Evolutionary conservation across 2,113 vertebrate genomes (phyloP), one percentile per base, ranked within the genome.

Genomic region (Mobula birostris): DNA sequence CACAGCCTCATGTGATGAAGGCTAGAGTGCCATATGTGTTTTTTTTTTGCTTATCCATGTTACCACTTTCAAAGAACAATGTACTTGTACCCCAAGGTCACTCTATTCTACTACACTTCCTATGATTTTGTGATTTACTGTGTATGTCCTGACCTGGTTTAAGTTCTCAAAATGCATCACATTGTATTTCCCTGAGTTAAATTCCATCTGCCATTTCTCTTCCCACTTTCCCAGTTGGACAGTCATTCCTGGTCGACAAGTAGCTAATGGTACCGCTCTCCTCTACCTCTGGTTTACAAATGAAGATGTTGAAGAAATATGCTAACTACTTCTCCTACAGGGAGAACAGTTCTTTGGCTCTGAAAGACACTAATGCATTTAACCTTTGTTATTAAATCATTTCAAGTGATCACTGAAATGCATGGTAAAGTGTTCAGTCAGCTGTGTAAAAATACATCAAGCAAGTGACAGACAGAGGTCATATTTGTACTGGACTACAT

Each of bases 351-450:
- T 90, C 29, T 90, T 32, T 32, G 61, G 61, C 29, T 66, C 29
- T 90, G 85, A 90, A 90, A 61, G 61, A 66, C 85, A 66, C 58
- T 66, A 66, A 5, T 32, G 85, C 61, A 90, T 68, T 90, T 90
- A 90, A 90, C 85, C 61, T 66, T 90, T 90, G 61, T 90, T 63
- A 90, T 63, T 90, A 68, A 90, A 90, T 63, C 85, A n/a, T 66
- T 90, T n/a, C n/a, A 68, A 66, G 5, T 61, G 66, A 66, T 90
- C 61, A 90, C n/a, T 90, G 5, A n/a, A 61, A 90, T 29, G 40
- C 66, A 32, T 90, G 85, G 29, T 90, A 66, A 90, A 90, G n/a
- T 90, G 68, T 90, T 90, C n/a, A 90, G 29, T 90, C 85, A 19
- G 61, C 14, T 90, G 61, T 36, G 61, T 1, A 15, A n/a, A 32